A percentile compares a stretch with the other conserved stretches of the same genome.
phyloP scores from a whole-genome alignment of 2,797 vertebrate genomes.

The Knipowitschia caucasica region DNA sequence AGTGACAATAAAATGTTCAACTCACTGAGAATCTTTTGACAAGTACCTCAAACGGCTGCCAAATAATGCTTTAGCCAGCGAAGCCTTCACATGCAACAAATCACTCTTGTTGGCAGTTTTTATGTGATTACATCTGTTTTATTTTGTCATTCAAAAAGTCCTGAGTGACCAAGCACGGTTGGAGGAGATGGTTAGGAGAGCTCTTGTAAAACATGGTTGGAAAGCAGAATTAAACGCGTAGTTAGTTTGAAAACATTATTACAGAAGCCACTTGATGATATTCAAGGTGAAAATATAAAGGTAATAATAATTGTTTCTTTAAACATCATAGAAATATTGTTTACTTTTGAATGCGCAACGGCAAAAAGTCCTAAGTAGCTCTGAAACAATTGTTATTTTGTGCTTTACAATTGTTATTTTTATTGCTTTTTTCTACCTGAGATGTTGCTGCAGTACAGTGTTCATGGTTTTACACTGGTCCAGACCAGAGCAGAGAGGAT shows the following conservation, averaged over 20 bases:
- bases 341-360: no score
- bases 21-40: slow-evolving; percentile 8
- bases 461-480: no score
- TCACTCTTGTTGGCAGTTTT: not conserved
- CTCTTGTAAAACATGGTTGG: not conserved
- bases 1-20: not conserved
- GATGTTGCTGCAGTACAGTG: no score
- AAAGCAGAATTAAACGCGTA: no score
- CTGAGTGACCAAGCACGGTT: not conserved
- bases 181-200: not conserved
- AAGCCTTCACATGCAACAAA: slow-evolving; percentile 1
- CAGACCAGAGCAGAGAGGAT: no score
- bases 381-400: no score
- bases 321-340: no score
- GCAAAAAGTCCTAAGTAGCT: no score
- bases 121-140: slow-evolving; percentile 5
- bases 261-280: not conserved
- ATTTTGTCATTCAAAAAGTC: not conserved
- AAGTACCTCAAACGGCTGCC: slow-evolving; percentile 7
- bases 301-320: not conserved
- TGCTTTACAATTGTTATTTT: no score
- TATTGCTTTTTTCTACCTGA: no score
- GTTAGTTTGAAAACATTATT: not conserved
- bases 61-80: slow-evolving; percentile 11
- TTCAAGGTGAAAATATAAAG: not conserved